Base-by-base conservation (phyloP, 2,797 vertebrate species). In the Syngnathus acus region DNA sequence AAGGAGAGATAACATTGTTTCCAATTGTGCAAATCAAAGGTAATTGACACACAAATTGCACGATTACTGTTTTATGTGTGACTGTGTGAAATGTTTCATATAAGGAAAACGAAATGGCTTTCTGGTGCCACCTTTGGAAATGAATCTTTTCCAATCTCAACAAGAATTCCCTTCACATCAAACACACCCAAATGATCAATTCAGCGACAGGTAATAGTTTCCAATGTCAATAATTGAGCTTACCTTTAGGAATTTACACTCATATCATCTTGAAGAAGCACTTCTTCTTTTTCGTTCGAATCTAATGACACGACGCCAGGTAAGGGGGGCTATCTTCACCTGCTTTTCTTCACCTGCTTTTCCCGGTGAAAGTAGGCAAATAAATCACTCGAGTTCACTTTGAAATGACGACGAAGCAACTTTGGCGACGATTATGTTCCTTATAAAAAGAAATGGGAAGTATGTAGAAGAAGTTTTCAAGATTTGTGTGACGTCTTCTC, bases 301-400 rank as follows among this genome's bases (percentile, higher is more conserved):
- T 11, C 17, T 11, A n/a, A 39, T 21, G 32, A 62, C 39, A 61
- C 65, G 17, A 68, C 11, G 50, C 37, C 13, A 61, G 21, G 17
- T 21, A 10, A 8, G 0, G 17, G 8, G 53, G 21, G 26, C 26
- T 32, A 32, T 10, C 26, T 70, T 72, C 66, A 87, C 80, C 77
- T 84, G 83, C 62, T 55, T 39, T 64, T 10, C 23, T 70, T 72
- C 66, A 87, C 80, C 77, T 84, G 83, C 62, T 53, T 39, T 62
- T 64, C 50, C 16, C 1, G 0, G 19, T 32, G 61, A 57, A 79
- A 63, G 67, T 67, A 65, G 67, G 38, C 1, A 10, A 38, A 38
- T 5, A 1, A 54, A 68, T 59, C 23, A 9, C 1, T 17, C 17
- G 4, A 1, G 0, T 37, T 11, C n/a, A 0, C 1, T 37, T 65